Percentiles rank a stretch among this genome's conserved stretches.
Conservation (phyloP, 2,113 vertebrate species). For the Cnemophilus loriae region DNA sequence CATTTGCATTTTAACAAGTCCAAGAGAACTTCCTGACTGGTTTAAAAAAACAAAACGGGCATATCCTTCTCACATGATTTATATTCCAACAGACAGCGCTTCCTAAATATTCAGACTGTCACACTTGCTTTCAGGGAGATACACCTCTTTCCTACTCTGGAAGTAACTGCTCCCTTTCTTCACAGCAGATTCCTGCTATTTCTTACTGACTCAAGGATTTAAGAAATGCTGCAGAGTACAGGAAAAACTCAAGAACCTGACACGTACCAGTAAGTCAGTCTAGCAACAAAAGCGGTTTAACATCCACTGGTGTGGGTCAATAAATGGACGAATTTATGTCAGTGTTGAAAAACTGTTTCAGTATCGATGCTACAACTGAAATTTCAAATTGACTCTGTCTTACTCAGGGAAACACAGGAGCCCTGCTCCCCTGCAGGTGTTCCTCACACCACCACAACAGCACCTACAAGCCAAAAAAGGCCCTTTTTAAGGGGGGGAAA, state of each 20-base stretch:
- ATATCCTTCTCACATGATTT: not conserved
- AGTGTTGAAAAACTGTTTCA: not conserved
- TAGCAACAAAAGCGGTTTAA: not conserved
- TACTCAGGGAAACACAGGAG: not conserved
- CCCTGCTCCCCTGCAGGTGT: not conserved
- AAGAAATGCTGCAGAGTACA: not conserved
- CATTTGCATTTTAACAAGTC: not conserved
- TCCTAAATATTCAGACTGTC: not conserved
- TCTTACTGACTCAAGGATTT: not conserved
- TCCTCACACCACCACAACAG: not conserved
- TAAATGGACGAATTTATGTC: not conserved
- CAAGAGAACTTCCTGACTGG: not conserved
- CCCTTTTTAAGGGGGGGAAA: not conserved
- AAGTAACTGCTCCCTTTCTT: not conserved
- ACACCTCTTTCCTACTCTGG: not conserved
- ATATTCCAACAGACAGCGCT: not conserved
- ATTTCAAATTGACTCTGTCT: not conserved
- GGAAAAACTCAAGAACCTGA: not conserved
- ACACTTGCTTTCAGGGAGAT: not conserved
- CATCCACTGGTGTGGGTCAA: not conserved
- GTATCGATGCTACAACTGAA: not conserved
- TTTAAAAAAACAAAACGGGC: not conserved
- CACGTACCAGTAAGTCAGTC: not conserved
- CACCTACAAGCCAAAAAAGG: not conserved
- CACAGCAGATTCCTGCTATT: not conserved